Base-by-base conservation (phyloP, 2,888 invertebrate species). In the Sylvicola fuscatus region DNA sequence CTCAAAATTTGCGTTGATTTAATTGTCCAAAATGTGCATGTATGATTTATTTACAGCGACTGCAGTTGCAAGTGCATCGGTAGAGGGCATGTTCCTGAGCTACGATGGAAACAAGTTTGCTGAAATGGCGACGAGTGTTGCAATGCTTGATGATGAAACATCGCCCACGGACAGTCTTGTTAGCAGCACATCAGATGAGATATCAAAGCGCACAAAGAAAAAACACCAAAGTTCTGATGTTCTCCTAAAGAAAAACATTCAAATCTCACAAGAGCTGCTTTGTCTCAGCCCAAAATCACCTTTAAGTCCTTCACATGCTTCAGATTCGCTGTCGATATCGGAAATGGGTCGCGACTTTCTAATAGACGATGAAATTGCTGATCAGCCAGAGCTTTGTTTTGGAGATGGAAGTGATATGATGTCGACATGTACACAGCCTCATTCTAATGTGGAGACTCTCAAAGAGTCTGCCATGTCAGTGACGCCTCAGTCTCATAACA, bases 331-430 rank as follows among this genome's bases (percentile, higher is more conserved):
- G n/a, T 81, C 82, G 1, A 82, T 83, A 43, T 54, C 49, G 12
- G 38, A 34, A 21, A 36, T 30, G 16, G 79, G 79, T 13, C 65
- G 77, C 42, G 82, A 83, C 53, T 83, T 74, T 56, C 70, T 87
- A 40, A 73, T 74, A 41, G 87, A 89, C 48, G 87, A 89, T 47
- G 87, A 89, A 57, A 87, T 89, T 40, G 82, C 82, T 30, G 87
- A 89, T 60, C 87, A 89, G 50, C 87, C 87, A 10, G 84, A 77
- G 2, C 53, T 89, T 42, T 64, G 81, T 11, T 82, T 83, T 48
- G 73, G 76, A 50, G 77, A 77, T 55, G 66, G 69, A 48, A 37
- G 39, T 32, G 38, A 34, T 27, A 29, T 29, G 15, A 21, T 3
- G 54, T 57, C 41, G 14, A 34, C n/a, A 21, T n/a, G n/a, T n/a